These are phyloP conservation scores for Alviniconcha marisindica DNA, from an alignment of 1,140 invertebrate species.

Conservation along the genomic window DNA sequence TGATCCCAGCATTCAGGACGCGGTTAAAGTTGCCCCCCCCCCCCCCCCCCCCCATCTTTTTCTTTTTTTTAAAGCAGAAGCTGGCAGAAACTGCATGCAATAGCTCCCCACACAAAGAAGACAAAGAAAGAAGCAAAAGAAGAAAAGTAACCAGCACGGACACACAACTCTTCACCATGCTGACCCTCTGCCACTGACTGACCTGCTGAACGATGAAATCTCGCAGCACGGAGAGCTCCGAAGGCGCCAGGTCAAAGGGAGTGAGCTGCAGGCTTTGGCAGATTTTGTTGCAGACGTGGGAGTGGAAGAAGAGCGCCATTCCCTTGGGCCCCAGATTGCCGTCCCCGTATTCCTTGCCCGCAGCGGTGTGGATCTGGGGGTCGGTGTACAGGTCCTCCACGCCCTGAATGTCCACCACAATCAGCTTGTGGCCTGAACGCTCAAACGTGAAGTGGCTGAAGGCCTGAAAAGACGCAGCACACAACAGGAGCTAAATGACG, in stretches of 20 bases:
- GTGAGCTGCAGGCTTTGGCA: slow-evolving; percentile 78
- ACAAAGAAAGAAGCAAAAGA: no score
- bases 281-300: slow-evolving; percentile 80
- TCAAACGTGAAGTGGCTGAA: slow-evolving; percentile 83
- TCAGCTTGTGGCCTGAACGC: slow-evolving; percentile 80
- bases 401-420: slow-evolving; percentile 83
- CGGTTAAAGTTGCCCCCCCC: no score
- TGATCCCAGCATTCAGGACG: no score
- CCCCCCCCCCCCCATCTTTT: no score
- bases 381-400: slow-evolving; percentile 82
- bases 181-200: no score
- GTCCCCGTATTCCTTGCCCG: slow-evolving; percentile 79
- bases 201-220: slow-evolving; percentile 68
- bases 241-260: slow-evolving; percentile 78
- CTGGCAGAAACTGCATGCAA: no score
- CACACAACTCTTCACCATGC: no score
- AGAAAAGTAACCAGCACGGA: no score
- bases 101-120: no score
- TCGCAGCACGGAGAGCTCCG: slow-evolving; percentile 69
- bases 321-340: slow-evolving; percentile 81
- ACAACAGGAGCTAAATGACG: no score
- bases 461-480: slow-evolving; percentile 68
- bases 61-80: no score
- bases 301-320: slow-evolving; percentile 82
- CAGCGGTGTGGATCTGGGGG: slow-evolving; percentile 80